Percentiles rank a stretch among this genome's conserved stretches.
These are phyloP conservation scores for Sesamia nonagrioides DNA, from an alignment of 1,140 invertebrate species.

Conservation along the genomic window DNA sequence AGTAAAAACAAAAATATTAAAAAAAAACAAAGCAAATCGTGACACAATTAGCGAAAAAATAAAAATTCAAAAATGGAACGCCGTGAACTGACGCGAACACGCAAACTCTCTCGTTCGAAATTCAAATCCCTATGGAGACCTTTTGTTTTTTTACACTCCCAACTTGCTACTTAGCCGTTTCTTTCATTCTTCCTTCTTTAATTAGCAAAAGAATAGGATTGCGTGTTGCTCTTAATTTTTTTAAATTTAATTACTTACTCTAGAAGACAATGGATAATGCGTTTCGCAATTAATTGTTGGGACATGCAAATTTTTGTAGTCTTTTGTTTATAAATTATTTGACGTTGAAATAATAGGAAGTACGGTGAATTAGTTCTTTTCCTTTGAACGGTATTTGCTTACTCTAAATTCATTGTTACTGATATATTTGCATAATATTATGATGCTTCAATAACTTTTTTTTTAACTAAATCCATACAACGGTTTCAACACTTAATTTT, in stretches of 20 bases:
- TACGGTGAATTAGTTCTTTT: constrained; percentile 11
- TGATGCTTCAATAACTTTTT: neutral
- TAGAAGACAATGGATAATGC: constrained; percentile 81
- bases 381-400: constrained; percentile 27
- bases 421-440: neutral
- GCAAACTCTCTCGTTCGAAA: constrained; percentile 72
- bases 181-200: constrained; percentile 81
- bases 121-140: constrained; percentile 65
- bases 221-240: constrained; percentile 83
- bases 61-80: constrained; percentile 71
- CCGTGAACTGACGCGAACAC: constrained; percentile 70
- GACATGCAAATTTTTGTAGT: constrained; percentile 72
- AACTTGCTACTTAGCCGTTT: constrained; percentile 84
- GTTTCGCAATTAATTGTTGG: constrained; percentile 78
- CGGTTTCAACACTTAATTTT: no score
- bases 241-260: constrained; percentile 82
- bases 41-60: constrained; percentile 51
- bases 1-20: constrained; percentile 47
- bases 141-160: constrained; percentile 72
- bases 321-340: constrained; percentile 63
- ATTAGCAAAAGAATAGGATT: constrained; percentile 83
- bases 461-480: neutral
- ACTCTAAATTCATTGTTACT: neutral
- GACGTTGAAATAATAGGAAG: constrained; percentile 21
- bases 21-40: constrained; percentile 56